Evolutionary conservation across 1,140 invertebrate species (phyloP), one percentile per base, ranked within the genome.

Genomic region (Drepana arcuata): DNA sequence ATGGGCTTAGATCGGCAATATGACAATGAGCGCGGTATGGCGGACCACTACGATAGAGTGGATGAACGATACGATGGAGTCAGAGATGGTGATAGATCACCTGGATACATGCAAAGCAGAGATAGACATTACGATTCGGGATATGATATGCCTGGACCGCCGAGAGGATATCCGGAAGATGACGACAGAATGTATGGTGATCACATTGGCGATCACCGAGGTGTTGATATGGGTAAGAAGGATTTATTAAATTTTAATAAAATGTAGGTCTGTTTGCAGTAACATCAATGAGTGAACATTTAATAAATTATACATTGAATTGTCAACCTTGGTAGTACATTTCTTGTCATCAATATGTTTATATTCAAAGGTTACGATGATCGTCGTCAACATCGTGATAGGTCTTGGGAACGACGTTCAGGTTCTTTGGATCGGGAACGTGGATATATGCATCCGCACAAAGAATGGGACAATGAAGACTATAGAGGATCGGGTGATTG

Each of bases 381-480:
- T 13, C 61, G 72, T 9, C 65, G 64, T 15, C 67, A 70, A 9
- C 68, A 64, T 48, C 74, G 79, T 11, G 81, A 84, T 50, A 72
- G 59, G 34, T 78, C 81, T 0, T 84, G 83, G 83, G 83, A 84
- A 34, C 71, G 78, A 2, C 61, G 80, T 9, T 81, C 80, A 33
- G 68, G 70, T 25, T 84, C 83, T 7, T 55, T 84, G 15, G 83
- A 84, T 27, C 67, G 72, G 26, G 83, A 84, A 15, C 64, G 80
- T 31, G 67, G 64, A n/a, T 84, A 84, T 40, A 70, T 83, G 37
- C 83, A 84, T 59, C 58, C 71, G 1, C 79, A 79, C 44, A 84
- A 84, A 60, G 83, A 84, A 9, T 84, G 83, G 83, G 83, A 84
- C 11, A 79, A 68, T 61, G 83, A 84, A 25, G 83, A 84, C 31